Evolutionary conservation across 1,140 invertebrate genomes (phyloP).

Genomic region (Aleiodes sp.): DNA sequence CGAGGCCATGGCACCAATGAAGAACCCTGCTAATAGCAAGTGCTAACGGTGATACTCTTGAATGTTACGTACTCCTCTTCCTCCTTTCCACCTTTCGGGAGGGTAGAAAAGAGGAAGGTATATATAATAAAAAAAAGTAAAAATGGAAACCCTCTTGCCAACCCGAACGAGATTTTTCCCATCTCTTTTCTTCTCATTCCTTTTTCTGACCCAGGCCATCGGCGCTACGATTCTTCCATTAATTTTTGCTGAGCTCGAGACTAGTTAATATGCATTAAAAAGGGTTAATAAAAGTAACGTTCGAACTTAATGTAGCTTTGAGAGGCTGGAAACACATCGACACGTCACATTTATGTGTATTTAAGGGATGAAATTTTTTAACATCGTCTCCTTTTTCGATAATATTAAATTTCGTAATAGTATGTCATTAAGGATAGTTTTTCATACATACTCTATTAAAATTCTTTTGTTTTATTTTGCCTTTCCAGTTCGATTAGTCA

Average conservation of each 20-base stretch:
- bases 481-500: too few relatives aligned
- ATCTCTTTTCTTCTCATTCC: conserved; percentile 27
- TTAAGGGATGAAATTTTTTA: conserved; percentile 17
- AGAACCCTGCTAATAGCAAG: conserved; percentile 62
- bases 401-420: too few relatives aligned
- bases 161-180: too few relatives aligned
- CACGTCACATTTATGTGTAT: conserved; percentile 10
- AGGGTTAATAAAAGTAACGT: conserved; percentile 53
- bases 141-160: too few relatives aligned
- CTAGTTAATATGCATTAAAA: conserved; percentile 61
- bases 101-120: too few relatives aligned
- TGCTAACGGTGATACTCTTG: conserved; percentile 61
- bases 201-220: conserved; percentile 37
- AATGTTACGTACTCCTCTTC: conserved; percentile 44
- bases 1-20: conserved; percentile 54
- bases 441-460: too few relatives aligned
- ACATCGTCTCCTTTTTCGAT: neutral
- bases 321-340: conserved; percentile 27
- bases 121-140: too few relatives aligned
- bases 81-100: conserved; percentile 24
- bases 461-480: too few relatives aligned
- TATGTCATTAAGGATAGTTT: too few relatives aligned
- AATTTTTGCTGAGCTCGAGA: conserved; percentile 62
- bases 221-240: conserved; percentile 60
- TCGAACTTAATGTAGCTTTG: conserved; percentile 44